Evolutionary conservation across 2,797 vertebrate genomes (phyloP).

Genomic region (Ceryle rudis): DNA sequence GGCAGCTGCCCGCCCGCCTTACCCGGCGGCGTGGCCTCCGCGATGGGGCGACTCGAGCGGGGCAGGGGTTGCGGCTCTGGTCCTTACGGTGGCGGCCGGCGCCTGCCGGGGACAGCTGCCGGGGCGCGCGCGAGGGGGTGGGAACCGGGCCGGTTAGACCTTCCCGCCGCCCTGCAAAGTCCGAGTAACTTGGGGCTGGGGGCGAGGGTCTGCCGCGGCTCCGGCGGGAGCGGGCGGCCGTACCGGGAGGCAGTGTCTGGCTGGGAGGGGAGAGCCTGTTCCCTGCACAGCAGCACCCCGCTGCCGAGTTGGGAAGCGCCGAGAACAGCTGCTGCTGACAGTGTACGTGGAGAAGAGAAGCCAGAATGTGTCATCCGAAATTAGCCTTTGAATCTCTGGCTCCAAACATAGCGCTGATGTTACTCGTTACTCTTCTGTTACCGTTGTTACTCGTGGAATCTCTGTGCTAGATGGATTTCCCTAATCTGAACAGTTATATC

Average conservation of each 20-base stretch:
- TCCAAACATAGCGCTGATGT: accelerated
- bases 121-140: not conserved
- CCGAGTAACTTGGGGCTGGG: not conserved
- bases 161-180: not conserved
- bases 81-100: not conserved
- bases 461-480: not conserved
- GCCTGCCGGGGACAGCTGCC: too few species aligned
- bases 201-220: not conserved
- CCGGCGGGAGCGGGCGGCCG: not conserved
- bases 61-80: too few species aligned
- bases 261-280: not conserved
- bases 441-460: not conserved
- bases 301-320: not conserved
- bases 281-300: accelerated
- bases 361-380: not conserved
- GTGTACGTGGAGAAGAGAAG: not conserved
- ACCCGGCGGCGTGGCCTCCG: not conserved
- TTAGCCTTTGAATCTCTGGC: not conserved
- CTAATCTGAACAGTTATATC: not conserved
- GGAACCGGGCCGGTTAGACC: not conserved
- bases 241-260: not conserved
- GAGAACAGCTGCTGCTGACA: not conserved
- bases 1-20: too few species aligned
- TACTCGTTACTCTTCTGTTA: not conserved
- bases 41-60: too few species aligned